phyloP scores from a whole-genome alignment of 2,888 invertebrate genomes.

The Limnephilus auricula region DNA sequence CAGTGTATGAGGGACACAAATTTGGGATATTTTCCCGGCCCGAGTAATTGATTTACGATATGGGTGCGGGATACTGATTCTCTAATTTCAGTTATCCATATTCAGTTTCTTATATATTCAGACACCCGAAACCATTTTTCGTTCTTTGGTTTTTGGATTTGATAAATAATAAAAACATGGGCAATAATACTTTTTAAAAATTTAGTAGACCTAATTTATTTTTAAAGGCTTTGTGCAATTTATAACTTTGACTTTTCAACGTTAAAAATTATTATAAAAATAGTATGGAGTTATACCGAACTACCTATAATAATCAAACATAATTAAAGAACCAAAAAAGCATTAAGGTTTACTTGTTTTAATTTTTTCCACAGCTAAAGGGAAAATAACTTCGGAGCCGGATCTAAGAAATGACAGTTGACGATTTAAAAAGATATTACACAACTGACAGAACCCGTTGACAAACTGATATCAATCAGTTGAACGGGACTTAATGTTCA shows the following conservation, averaged over 20 bases:
- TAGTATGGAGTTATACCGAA: too few relatives aligned
- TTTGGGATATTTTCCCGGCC: constrained; percentile 3
- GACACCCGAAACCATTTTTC: neutral
- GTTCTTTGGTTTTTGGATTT: neutral
- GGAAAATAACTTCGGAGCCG: too few relatives aligned
- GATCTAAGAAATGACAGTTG: too few relatives aligned
- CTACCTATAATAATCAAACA: neutral
- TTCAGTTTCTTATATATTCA: neutral
- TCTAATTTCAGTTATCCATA: neutral
- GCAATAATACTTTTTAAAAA: neutral
- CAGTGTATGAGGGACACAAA: constrained; percentile 12
- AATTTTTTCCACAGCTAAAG: too few relatives aligned
- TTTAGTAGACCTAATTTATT: too few relatives aligned
- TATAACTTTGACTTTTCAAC: neutral
- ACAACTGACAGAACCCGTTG: too few relatives aligned
- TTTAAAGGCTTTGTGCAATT: too few relatives aligned
- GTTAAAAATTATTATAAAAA: neutral
- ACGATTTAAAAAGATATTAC: too few relatives aligned
- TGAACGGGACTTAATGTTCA: too few relatives aligned
- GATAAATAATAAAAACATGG: neutral
- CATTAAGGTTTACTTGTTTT: too few relatives aligned
- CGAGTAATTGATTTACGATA: constrained; percentile 42
- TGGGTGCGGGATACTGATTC: neutral
- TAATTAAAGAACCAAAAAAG: neutral
- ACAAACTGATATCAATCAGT: too few relatives aligned